phyloP scores from a whole-genome alignment of 2,797 vertebrate species.

The Lates japonicus region DNA sequence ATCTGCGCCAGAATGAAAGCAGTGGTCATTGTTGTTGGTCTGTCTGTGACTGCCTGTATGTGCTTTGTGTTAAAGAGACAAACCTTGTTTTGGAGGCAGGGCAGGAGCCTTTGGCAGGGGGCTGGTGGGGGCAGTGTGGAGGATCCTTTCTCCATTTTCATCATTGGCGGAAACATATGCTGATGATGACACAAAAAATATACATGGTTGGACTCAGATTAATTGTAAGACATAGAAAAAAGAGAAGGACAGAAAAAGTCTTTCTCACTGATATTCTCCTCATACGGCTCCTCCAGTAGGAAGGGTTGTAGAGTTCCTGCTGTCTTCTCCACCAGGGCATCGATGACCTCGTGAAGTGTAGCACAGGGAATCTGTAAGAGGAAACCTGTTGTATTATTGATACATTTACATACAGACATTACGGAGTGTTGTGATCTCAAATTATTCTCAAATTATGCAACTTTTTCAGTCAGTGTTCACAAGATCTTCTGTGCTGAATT shows the following conservation, averaged over 20 bases:
- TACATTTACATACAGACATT: not conserved
- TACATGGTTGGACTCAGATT: not conserved
- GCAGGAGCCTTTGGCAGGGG: slow-evolving; percentile 76
- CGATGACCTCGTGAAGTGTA: slow-evolving; percentile 89
- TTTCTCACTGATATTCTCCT: slow-evolving; percentile 89
- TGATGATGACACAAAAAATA: slow-evolving; percentile 73
- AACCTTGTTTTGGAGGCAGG: slow-evolving; percentile 88
- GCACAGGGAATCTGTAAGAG: slow-evolving; percentile 84
- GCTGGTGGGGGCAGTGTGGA: slow-evolving; percentile 80
- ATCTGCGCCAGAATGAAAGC: slow-evolving; percentile 58
- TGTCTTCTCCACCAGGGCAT: slow-evolving; percentile 88
- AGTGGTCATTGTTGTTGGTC: not conserved
- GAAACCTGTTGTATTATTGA: not conserved
- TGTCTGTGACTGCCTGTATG: not conserved
- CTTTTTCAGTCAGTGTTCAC: not conserved
- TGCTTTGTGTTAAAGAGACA: not conserved
- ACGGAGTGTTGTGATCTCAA: not conserved
- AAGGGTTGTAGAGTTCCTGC: slow-evolving; percentile 88
- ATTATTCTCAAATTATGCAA: not conserved
- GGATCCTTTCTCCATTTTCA: slow-evolving; percentile 88
- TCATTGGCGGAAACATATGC: slow-evolving; percentile 89
- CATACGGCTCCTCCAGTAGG: slow-evolving; percentile 88
- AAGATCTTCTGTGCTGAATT: not conserved
- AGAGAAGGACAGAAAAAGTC: fast-evolving
- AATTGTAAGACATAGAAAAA: not conserved